Conservation (phyloP, 1,140 invertebrate genomes). For the Scaptomyza montana region DNA sequence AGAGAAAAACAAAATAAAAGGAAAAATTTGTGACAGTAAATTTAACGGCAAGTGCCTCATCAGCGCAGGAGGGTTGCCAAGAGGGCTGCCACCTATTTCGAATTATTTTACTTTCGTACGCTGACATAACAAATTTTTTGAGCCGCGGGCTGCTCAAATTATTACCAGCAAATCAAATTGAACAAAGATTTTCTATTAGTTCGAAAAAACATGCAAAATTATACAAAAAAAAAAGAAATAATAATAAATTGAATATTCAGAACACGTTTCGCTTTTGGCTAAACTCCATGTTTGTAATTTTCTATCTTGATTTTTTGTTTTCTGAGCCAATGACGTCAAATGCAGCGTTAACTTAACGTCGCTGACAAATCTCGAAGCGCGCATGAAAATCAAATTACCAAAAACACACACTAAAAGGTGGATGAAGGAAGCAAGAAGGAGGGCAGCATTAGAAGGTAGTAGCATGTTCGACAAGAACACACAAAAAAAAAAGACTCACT, state of each 20-base stretch:
- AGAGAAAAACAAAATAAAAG: background rate
- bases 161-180: conserved; percentile 35
- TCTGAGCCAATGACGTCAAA: conserved; percentile 56
- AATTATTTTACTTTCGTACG: conserved; percentile 5
- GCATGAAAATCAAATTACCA: conserved; percentile 72
- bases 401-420: conserved; percentile 27
- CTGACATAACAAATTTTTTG: conserved; percentile 31
- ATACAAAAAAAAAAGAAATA: conserved; percentile 35
- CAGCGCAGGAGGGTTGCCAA: conserved; percentile 2
- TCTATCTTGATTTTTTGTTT: conserved; percentile 24
- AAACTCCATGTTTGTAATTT: conserved; percentile 40
- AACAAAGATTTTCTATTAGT: conserved; percentile 51
- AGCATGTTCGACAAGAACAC: background rate
- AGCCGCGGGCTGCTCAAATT: conserved; percentile 29
- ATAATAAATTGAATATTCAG: conserved; percentile 58
- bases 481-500: conserved; percentile 50
- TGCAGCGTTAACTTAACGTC: conserved; percentile 71
- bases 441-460: background rate
- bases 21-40: conserved; percentile 62
- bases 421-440: conserved; percentile 10
- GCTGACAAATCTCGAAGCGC: conserved; percentile 56
- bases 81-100: conserved; percentile 1
- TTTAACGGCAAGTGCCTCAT: conserved; percentile 57
- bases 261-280: conserved; percentile 50
- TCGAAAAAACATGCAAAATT: conserved; percentile 62